Conservation (phyloP, 1,140 invertebrate species). For the Drosophila arawakana region DNA sequence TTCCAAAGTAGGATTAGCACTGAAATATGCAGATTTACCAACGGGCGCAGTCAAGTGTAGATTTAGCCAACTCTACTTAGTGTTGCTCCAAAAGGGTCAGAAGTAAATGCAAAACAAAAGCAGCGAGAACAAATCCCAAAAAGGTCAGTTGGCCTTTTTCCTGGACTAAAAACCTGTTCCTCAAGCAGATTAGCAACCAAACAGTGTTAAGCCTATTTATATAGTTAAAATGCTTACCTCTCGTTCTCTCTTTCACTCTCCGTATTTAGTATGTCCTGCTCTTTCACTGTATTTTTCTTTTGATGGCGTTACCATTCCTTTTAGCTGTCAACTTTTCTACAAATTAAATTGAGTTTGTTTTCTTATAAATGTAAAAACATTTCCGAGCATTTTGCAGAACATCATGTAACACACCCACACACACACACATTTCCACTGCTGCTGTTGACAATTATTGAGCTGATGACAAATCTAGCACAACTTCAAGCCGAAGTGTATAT, state of each 20-base stretch:
- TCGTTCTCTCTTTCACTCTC: conserved; percentile 11
- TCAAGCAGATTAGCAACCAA: conserved; percentile 67
- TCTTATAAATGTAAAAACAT: conserved; percentile 76
- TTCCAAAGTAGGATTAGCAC: conserved; percentile 80
- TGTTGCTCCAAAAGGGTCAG: conserved; percentile 56
- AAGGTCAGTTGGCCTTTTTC: conserved; percentile 49
- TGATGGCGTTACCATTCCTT: conserved; percentile 5
- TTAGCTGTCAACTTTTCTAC: conserved; percentile 66
- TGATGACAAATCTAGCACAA: conserved; percentile 66
- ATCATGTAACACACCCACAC: conserved; percentile 45
- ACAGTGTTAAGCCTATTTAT: conserved; percentile 75
- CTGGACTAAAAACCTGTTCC: conserved; percentile 44
- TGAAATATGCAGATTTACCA: conserved; percentile 76
- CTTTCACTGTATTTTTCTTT: conserved; percentile 2
- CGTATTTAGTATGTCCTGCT: not conserved
- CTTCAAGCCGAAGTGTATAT: not conserved
- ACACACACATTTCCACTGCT: conserved; percentile 25
- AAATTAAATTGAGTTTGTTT: conserved; percentile 80
- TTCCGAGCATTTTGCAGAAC: conserved; percentile 65
- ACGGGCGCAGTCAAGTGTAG: conserved; percentile 50
- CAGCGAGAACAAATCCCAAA: conserved; percentile 45
- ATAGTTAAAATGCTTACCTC: conserved; percentile 69
- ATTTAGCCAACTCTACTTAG: not conserved
- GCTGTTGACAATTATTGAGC: conserved; percentile 76
- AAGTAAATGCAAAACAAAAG: conserved; percentile 27